These are phyloP conservation scores for Phylloscopus whistleri DNA, from an alignment of 2,113 vertebrate genomes.

Conservation along the genomic window DNA sequence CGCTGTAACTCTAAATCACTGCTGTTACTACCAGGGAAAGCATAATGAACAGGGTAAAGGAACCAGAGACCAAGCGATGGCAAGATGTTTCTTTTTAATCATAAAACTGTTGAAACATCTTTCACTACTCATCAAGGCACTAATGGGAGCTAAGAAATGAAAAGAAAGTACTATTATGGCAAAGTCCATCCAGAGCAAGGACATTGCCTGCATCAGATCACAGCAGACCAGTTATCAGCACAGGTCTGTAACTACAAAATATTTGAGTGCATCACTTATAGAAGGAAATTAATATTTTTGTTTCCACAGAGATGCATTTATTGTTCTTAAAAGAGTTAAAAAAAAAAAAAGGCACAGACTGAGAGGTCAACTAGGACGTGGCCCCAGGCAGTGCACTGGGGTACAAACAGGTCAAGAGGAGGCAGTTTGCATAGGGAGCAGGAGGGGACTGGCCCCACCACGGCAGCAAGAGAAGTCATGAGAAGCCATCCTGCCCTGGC, in stretches of 20 bases:
- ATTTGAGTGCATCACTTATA: not conserved
- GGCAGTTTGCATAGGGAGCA: not conserved
- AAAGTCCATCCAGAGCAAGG: not conserved
- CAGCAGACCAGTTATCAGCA: not conserved
- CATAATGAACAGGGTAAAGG: not conserved
- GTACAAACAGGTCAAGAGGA: not conserved
- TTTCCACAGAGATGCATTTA: not conserved
- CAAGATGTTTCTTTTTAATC: conserved; percentile 22
- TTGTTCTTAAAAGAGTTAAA: not conserved
- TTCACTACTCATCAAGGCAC: not conserved
- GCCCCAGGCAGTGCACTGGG: not conserved
- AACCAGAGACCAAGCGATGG: not conserved
- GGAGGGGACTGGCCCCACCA: not conserved
- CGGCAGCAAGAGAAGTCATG: not conserved
- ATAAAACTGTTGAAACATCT: not conserved
- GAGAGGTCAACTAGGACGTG: not conserved
- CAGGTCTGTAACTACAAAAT: not conserved
- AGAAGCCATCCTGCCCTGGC: not conserved
- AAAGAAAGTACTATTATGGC: not conserved
- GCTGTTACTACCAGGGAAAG: not conserved
- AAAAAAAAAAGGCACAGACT: not conserved
- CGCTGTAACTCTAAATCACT: not conserved
- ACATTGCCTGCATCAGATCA: not conserved
- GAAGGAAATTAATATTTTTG: not conserved
- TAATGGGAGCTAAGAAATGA: not conserved